Conservation (phyloP, 1,140 invertebrate species). For the Oscheius sp. region DNA sequence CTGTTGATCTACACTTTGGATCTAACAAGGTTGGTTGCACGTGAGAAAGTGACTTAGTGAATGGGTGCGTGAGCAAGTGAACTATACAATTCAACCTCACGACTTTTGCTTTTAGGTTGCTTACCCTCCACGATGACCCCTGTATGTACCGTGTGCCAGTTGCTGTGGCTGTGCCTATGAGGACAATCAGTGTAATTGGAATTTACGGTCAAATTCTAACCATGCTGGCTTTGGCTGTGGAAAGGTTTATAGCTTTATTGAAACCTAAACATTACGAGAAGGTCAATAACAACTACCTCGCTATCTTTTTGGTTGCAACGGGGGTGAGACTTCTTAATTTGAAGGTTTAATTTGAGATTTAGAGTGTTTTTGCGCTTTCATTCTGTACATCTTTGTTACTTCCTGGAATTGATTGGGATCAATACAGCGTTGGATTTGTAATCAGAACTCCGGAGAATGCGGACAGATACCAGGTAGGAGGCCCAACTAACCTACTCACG, state of each 20-base stretch:
- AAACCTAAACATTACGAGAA: not conserved
- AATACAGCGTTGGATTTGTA: not conserved
- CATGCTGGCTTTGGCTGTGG: not conserved
- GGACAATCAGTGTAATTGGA: not conserved
- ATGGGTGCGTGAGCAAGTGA: too few relatives aligned
- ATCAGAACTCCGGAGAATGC: not conserved
- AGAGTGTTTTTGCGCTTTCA: not conserved
- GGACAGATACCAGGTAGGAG: not conserved
- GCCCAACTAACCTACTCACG: too few relatives aligned
- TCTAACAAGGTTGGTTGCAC: not conserved
- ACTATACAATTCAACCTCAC: not conserved
- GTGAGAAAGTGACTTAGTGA: too few relatives aligned
- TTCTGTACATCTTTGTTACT: not conserved
- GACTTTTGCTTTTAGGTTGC: not conserved
- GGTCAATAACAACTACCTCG: not conserved
- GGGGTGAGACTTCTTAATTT: not conserved
- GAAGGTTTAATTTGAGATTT: not conserved
- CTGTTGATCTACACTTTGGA: not conserved
- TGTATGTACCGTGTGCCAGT: not conserved
- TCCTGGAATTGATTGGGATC: not conserved
- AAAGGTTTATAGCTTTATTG: not conserved
- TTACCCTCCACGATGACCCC: not conserved
- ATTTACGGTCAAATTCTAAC: not conserved
- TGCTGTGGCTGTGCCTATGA: not conserved
- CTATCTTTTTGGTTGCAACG: not conserved